phyloP scores from a whole-genome alignment of 2,888 invertebrate genomes.

The Drosophila anceps region DNA sequence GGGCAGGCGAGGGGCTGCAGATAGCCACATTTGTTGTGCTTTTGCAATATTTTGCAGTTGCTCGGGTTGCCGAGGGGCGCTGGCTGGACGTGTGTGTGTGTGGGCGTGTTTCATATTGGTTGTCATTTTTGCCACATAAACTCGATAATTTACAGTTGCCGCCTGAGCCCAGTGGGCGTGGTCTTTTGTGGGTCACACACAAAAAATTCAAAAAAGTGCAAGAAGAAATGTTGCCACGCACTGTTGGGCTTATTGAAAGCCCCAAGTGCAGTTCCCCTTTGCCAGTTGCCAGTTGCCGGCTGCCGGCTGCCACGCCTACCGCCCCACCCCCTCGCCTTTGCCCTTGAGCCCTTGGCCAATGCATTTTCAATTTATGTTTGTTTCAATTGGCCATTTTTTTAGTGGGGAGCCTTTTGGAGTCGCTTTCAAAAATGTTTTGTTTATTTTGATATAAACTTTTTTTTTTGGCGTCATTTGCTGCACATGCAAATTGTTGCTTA shows the following conservation, averaged over 20 bases:
- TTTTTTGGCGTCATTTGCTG: constrained; percentile 4
- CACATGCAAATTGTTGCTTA: constrained; percentile 31
- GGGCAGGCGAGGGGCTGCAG: background rate
- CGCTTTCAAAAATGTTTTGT: constrained; percentile 17
- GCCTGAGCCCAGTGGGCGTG: constrained; percentile 21
- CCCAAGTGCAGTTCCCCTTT: background rate
- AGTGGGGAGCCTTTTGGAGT: background rate
- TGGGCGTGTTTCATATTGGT: constrained; percentile 24
- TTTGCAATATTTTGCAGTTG: constrained; percentile 42
- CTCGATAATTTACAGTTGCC: constrained; percentile 64
- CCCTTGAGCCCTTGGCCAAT: constrained; percentile 17
- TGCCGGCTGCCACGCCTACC: background rate
- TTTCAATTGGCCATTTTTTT: background rate
- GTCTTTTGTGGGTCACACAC: constrained; percentile 7
- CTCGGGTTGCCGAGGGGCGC: background rate
- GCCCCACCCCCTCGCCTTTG: background rate
- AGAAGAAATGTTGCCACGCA: constrained; percentile 12
- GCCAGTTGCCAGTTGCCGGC: background rate
- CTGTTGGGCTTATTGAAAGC: constrained; percentile 2
- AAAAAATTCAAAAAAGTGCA: constrained; percentile 10
- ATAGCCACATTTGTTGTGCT: constrained; percentile 53
- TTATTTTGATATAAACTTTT: constrained; percentile 13
- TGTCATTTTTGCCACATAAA: constrained; percentile 69
- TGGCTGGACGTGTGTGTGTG: background rate
- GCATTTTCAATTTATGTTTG: constrained; percentile 42